These are phyloP conservation scores for Condylura cristata DNA, from an alignment of 2,113 vertebrate species.

Conservation along the genomic window DNA sequence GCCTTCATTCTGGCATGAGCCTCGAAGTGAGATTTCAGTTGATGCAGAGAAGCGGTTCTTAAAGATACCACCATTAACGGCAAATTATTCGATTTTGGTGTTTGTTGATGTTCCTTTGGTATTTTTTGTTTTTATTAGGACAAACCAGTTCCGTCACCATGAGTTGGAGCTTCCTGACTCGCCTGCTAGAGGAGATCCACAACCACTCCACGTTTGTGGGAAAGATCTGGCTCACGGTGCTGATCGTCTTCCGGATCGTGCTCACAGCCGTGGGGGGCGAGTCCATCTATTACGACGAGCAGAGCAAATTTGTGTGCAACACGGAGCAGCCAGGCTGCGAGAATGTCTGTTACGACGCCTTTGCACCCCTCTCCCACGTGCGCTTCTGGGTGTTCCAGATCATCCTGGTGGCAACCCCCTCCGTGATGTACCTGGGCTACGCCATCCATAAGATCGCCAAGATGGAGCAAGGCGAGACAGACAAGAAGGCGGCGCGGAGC, in stretches of 20 bases:
- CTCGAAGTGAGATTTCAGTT: constrained; percentile 5
- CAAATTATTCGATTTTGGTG: neutral
- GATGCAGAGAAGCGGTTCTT: neutral
- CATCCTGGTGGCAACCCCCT: constrained; percentile 95
- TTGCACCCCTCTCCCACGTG: constrained; percentile 96
- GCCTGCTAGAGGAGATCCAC: constrained; percentile 99
- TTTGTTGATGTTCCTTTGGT: constrained; percentile 3
- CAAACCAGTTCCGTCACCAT: constrained; percentile 89
- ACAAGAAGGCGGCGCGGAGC: constrained; percentile 87
- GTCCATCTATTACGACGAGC: constrained; percentile 98
- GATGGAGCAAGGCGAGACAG: constrained; percentile 87
- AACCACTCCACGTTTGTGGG: constrained; percentile 99
- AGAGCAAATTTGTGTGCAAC: constrained; percentile 99
- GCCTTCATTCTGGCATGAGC: neutral
- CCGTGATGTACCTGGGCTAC: constrained; percentile 96
- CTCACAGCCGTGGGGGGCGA: constrained; percentile 98
- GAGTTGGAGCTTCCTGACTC: constrained; percentile 99
- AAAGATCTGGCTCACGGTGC: constrained; percentile 98
- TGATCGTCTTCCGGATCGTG: constrained; percentile 98
- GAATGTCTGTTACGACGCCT: constrained; percentile 98
- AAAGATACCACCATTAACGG: neutral
- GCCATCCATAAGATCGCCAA: constrained; percentile 97
- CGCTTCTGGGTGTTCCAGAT: constrained; percentile 99
- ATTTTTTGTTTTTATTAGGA: constrained; percentile 80
- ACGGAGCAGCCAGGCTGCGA: constrained; percentile 98